These are phyloP conservation scores for Scaptomyza flava DNA, from an alignment of 2,888 invertebrate species.

Conservation along the genomic window DNA sequence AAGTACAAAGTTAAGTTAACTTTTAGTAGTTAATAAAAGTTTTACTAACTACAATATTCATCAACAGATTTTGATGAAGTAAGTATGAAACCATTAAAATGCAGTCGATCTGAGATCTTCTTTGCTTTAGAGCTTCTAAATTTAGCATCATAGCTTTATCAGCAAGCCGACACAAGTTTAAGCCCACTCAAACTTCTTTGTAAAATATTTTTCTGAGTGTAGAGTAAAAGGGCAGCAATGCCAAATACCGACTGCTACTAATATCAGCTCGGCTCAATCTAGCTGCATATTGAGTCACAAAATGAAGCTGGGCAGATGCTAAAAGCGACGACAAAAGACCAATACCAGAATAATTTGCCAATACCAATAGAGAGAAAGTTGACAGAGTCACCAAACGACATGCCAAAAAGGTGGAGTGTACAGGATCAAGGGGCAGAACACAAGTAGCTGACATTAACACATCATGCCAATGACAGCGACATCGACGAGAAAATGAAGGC, in stretches of 20 bases:
- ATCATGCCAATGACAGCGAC: constrained; percentile 74
- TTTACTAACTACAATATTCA: too few species aligned
- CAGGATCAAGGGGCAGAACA: constrained; percentile 28
- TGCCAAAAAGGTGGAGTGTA: constrained; percentile 5
- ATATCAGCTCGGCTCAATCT: constrained; percentile 35
- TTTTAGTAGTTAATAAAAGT: not conserved
- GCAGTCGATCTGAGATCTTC: too few species aligned
- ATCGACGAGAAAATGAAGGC: constrained; percentile 50
- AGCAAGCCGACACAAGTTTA: too few species aligned
- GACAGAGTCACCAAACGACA: constrained; percentile 7
- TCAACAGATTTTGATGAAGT: too few species aligned
- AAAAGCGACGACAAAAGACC: constrained; percentile 68
- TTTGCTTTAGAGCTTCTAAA: too few species aligned
- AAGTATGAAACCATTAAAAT: too few species aligned
- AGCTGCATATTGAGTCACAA: constrained; percentile 70
- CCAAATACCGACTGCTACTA: constrained; percentile 41
- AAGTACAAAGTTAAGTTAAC: not conserved
- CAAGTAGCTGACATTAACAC: constrained; percentile 73
- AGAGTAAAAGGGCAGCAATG: constrained; percentile 15
- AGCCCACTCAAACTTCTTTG: not conserved
- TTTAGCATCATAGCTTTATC: too few species aligned
- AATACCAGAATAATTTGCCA: constrained; percentile 74
- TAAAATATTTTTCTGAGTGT: not conserved
- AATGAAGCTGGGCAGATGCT: constrained; percentile 29
- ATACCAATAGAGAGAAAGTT: constrained; percentile 50